Percentiles rank a stretch among this genome's conserved stretches.
Conservation (phyloP, 2,797 vertebrate genomes). For the Sebastes iracundus region DNA sequence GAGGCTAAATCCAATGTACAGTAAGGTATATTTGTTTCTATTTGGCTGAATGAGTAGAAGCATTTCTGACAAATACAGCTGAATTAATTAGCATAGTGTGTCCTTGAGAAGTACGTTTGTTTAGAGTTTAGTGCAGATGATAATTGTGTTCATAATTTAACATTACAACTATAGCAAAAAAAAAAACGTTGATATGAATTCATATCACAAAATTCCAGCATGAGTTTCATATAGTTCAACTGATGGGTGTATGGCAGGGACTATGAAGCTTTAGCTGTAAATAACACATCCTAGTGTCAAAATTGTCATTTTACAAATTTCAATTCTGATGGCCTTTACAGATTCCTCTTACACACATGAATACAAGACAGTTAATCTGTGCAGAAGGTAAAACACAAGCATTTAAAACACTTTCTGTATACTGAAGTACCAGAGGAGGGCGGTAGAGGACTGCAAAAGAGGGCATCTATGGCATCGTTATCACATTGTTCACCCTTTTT, state of each 20-base stretch:
- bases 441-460: slow-evolving; percentile 40
- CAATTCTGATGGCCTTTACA: not conserved
- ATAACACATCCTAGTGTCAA: not conserved
- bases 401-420: not conserved
- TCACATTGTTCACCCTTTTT: not conserved
- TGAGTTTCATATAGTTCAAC: not conserved
- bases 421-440: slow-evolving; percentile 52
- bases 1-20: not conserved
- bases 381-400: not conserved
- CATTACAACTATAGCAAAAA: not conserved
- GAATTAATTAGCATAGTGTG: not conserved
- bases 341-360: not conserved
- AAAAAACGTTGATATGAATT: not conserved
- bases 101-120: not conserved
- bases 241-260: not conserved
- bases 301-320: not conserved
- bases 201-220: not conserved
- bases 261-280: not conserved
- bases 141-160: not conserved
- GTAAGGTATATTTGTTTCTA: not conserved
- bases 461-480: rapidly evolving
- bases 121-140: not conserved
- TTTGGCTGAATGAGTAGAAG: not conserved
- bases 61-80: not conserved
- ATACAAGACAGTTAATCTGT: not conserved